Evolutionary conservation across 2,113 vertebrate species (phyloP), one percentile per base, ranked within the genome.

Genomic region (Alligator sinensis): DNA sequence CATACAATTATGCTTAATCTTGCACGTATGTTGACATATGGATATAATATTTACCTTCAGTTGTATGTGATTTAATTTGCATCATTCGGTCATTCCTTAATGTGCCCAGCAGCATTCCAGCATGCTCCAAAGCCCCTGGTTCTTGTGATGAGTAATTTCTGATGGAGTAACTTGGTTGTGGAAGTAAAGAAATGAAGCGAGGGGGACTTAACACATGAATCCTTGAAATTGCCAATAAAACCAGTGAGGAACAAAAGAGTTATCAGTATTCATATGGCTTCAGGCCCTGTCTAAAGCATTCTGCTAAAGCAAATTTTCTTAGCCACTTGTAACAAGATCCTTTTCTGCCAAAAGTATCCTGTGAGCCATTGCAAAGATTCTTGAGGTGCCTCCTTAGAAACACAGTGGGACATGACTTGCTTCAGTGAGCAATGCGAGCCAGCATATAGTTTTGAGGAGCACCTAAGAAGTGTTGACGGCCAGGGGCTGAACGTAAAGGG

Each of bases 31-130:
- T 74, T 12, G 70, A 47, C 18, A 25, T 15, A 47, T 6, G 12
- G 11, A 14, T 47, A 38, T 19, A 74, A 38, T 74, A 74, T 74
- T 74, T 47, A 15, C 70, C 47, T 74, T 21, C 47, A 38, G 34
- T 38, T 13, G 11, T 12, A 74, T 25, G 21, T 74, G 47, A 25
- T 74, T 30, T 47, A 47, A 47, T 22, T 47, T 30, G n/a, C 78
- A 55, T 87, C 84, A 83, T 27, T 58, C 77, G 93, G 61, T 91
- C 91, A 84, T 79, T 82, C 87, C 88, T 58, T 77, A n/a, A 72
- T 25, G 88, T 77, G 87, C 19, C 88, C 77, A 81, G 63, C 79
- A 77, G 68, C 87, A 24, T 89, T 93, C 63, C 77, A 28, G 61
- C 75, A n/a, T 38, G 75, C 61, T 82, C 25, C 34, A 84, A 1